Percentiles rank a stretch among this genome's conserved stretches.
phyloP scores from a whole-genome alignment of 2,113 vertebrate species.

The Rhizomys pruinosus region DNA sequence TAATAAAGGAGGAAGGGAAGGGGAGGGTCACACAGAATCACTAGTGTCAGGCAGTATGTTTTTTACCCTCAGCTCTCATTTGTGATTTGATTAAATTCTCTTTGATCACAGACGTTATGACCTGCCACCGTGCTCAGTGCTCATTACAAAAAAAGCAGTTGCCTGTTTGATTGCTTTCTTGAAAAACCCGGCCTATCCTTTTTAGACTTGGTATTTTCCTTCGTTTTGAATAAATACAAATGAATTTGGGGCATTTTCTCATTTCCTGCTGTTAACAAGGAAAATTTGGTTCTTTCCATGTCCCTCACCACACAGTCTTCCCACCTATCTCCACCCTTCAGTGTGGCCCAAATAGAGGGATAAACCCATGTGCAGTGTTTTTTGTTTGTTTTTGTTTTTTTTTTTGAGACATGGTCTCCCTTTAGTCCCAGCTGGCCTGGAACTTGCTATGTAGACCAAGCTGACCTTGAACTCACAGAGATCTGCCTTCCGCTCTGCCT shows the following conservation, averaged over 20 bases:
- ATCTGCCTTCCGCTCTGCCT: too few relatives aligned
- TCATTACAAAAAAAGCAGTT: neutral
- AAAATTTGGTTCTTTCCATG: too few relatives aligned
- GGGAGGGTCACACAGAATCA: too few relatives aligned
- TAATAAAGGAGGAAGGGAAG: too few relatives aligned
- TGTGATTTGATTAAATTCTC: neutral
- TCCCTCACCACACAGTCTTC: neutral
- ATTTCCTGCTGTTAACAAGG: neutral
- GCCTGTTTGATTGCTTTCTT: neutral
- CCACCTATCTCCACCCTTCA: neutral
- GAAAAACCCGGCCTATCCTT: neutral
- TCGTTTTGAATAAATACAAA: neutral
- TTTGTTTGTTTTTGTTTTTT: too few relatives aligned
- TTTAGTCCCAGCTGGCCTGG: too few relatives aligned
- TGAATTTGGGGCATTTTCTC: too few relatives aligned
- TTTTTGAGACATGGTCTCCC: too few relatives aligned
- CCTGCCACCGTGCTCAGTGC: neutral
- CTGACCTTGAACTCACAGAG: too few relatives aligned
- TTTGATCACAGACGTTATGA: neutral
- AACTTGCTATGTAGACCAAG: too few relatives aligned
- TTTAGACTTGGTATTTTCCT: neutral
- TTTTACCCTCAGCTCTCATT: too few relatives aligned
- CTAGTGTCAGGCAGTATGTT: too few relatives aligned
- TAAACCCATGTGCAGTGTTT: neutral
- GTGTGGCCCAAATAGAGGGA: neutral